Base-by-base conservation (phyloP, 2,113 vertebrate genomes). In the Montifringilla adamsi region DNA sequence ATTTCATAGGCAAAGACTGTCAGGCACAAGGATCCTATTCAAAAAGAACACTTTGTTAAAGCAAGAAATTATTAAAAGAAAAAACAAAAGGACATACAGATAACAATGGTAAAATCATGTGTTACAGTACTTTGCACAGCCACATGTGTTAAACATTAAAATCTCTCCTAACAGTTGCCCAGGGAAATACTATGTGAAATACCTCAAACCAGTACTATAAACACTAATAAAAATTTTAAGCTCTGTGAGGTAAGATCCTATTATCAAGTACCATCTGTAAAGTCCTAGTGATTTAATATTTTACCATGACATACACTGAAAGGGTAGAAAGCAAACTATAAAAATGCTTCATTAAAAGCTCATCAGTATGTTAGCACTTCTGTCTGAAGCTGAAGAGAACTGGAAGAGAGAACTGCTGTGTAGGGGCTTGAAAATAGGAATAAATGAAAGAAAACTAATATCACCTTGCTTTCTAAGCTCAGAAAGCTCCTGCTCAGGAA, bases 91-190 rank as follows among this genome's bases (percentile, higher is more conserved):
- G 56, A 28, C 56, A 80, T 41, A 44, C 2, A 68, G 70, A 91
- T 66, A 94, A 26, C 79, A 87, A 68, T 69, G 49, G 81, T 55
- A 94, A 96, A 95, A 85, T 90, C 69, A 80, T 46, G 70, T 39
- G 44, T 73, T 92, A 15, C 24, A 79, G 72, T 85, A 73, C 44
- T 43, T 22, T 3, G 2, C 26, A 49, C 28, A 83, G 74, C 13
- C 91, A 95, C 94, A 95, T 68, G 73, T 85, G 94, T 91, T 95
- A 91, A 87, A 85, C 74, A 91, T 97, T 90, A 88, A 59, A 91
- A 77, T 66, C 67, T 70, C 81, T 91, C 37, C 66, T 93, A 91
- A 95, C 62, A 83, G 78, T 91, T 95, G 78, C 55, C 67, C 47
- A 72, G 90, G 94, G 80, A 94, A 94, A 94, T 5, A 9, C 78